Evolutionary conservation across 2,113 vertebrate genomes (phyloP).

Genomic region (Myxocyprinus asiaticus): DNA sequence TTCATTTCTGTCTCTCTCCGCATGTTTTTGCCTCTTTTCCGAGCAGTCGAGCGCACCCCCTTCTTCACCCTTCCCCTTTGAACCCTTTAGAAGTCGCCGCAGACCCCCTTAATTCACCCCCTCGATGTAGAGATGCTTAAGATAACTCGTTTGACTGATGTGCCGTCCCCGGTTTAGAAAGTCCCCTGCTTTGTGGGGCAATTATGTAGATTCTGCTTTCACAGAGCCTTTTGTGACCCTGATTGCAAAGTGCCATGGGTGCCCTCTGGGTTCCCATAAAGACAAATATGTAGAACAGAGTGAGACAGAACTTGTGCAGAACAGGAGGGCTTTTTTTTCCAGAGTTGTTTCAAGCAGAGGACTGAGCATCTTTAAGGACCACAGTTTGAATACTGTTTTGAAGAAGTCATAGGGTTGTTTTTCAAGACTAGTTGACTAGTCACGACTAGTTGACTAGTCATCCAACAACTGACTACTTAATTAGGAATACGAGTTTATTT

Average conservation of each 20-base stretch:
- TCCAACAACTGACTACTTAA: too few relatives aligned
- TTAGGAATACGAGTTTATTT: too few relatives aligned
- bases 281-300: slow-evolving; percentile 16
- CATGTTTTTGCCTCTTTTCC: slow-evolving; percentile 35
- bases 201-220: slow-evolving; percentile 62
- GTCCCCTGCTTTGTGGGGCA: slow-evolving; percentile 60
- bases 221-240: slow-evolving; percentile 54
- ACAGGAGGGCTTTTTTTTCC: slow-evolving; percentile 31
- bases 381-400: neutral
- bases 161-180: slow-evolving; percentile 61
- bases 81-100: slow-evolving; percentile 53
- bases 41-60: slow-evolving; percentile 57
- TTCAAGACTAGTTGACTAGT: neutral
- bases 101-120: slow-evolving; percentile 43
- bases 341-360: neutral
- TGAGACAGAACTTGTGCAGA: slow-evolving; percentile 22
- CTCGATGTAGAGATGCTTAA: slow-evolving; percentile 62
- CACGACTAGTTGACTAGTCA: neutral
- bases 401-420: neutral
- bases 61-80: slow-evolving; percentile 41
- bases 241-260: slow-evolving; percentile 39
- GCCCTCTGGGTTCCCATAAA: slow-evolving; percentile 43
- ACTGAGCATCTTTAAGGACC: neutral
- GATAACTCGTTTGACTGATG: slow-evolving; percentile 66
- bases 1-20: slow-evolving; percentile 39